phyloP scores from a whole-genome alignment of 2,113 vertebrate species.

The Chloebia gouldiae region DNA sequence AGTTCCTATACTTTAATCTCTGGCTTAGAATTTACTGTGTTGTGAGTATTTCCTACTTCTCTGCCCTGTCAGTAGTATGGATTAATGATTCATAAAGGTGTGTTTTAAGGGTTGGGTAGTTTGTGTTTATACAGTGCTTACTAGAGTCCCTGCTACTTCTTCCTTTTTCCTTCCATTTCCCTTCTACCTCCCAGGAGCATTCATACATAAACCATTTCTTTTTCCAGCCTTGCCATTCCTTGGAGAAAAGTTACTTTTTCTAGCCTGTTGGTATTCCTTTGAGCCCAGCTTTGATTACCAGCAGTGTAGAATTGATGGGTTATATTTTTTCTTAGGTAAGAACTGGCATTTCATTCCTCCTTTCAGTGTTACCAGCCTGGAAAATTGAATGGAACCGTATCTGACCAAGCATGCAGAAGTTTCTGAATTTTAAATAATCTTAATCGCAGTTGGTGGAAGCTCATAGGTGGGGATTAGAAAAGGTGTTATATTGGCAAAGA shows the following conservation, averaged over 20 bases:
- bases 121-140: not conserved
- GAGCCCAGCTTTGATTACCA: not conserved
- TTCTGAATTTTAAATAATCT: not conserved
- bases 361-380: not conserved
- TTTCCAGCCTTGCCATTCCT: not conserved
- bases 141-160: not conserved
- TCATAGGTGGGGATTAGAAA: not conserved
- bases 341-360: not conserved
- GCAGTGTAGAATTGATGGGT: not conserved
- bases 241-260: not conserved
- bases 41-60: not conserved
- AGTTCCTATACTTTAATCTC: not conserved
- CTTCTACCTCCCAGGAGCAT: not conserved
- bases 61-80: not conserved
- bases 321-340: not conserved
- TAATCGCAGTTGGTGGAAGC: not conserved
- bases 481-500: not conserved
- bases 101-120: not conserved
- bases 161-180: not conserved
- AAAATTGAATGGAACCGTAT: rapidly evolving
- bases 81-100: conserved; percentile 28
- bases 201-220: not conserved
- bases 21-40: not conserved
- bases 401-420: not conserved
- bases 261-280: not conserved